Conservation (phyloP, 2,888 invertebrate genomes). For the Molorchus minor region DNA sequence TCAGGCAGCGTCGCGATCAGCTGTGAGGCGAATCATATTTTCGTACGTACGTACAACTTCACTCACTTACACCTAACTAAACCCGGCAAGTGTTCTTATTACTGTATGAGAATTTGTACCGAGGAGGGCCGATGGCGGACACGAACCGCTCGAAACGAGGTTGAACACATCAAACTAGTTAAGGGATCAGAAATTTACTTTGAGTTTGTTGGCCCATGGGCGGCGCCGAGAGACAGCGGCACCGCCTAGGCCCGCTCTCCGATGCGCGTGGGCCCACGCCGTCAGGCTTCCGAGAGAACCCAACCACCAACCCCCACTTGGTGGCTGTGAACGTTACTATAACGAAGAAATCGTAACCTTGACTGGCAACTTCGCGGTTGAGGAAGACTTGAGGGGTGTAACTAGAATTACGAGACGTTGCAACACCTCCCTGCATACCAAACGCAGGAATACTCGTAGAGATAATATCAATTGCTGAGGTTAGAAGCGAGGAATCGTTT, state of each 20-base stretch:
- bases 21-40: constrained; percentile 38
- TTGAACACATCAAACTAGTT: constrained; percentile 49
- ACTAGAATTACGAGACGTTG: constrained; percentile 28
- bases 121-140: constrained; percentile 48
- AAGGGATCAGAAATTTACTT: constrained; percentile 52
- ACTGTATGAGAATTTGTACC: constrained; percentile 56
- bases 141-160: constrained; percentile 48
- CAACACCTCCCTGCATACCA: constrained; percentile 18
- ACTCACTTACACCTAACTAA: constrained; percentile 52
- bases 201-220: constrained; percentile 56
- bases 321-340: constrained; percentile 53
- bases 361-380: constrained; percentile 56
- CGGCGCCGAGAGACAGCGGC: constrained; percentile 40
- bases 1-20: constrained; percentile 30
- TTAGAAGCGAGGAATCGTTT: background rate
- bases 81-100: constrained; percentile 53
- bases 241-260: constrained; percentile 51
- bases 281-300: constrained; percentile 39
- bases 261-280: constrained; percentile 43
- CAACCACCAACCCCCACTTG: constrained; percentile 54
- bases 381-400: constrained; percentile 53
- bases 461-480: background rate
- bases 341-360: constrained; percentile 56
- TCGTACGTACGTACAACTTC: constrained; percentile 43
- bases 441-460: background rate